Evolutionary conservation across 2,888 invertebrate genomes (phyloP).

Genomic region (Malthinus seriepunctatus): DNA sequence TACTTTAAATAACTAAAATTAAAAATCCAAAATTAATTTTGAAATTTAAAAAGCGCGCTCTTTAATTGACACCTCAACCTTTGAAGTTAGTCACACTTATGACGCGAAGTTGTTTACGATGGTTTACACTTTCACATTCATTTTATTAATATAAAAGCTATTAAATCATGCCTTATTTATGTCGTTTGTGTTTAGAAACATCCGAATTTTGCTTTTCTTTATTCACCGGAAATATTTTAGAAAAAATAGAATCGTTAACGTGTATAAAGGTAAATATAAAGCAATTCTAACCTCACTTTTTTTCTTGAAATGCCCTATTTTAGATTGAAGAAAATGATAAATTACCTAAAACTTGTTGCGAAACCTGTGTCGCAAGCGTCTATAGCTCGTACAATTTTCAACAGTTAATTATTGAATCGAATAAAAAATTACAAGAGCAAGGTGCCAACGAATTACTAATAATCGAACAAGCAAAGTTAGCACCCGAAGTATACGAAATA

Average conservation of each 20-base stretch:
- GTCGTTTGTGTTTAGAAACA: slow-evolving; percentile 42
- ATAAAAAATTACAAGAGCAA: slow-evolving; percentile 26
- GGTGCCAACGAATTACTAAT: not conserved
- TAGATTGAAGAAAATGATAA: slow-evolving; percentile 42
- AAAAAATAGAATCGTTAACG: slow-evolving; percentile 44
- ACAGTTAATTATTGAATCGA: slow-evolving; percentile 41
- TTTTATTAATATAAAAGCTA: not conserved
- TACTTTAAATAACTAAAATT: no score
- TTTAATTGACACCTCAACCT: no score
- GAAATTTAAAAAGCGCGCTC: no score
- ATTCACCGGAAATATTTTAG: slow-evolving; percentile 40
- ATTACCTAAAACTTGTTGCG: slow-evolving; percentile 41
- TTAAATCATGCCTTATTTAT: slow-evolving; percentile 29
- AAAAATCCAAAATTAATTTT: no score
- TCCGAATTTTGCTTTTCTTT: slow-evolving; percentile 37
- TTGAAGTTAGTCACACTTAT: no score
- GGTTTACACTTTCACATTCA: no score
- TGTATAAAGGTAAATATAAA: slow-evolving; percentile 40
- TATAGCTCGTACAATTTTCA: slow-evolving; percentile 40
- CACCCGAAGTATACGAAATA: slow-evolving; percentile 8
- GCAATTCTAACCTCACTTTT: not conserved
- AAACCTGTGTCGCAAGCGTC: slow-evolving; percentile 42
- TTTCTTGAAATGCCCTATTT: slow-evolving; percentile 16
- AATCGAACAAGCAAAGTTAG: slow-evolving; percentile 7
- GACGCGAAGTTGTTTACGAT: no score